Base-by-base conservation (phyloP, 2,797 vertebrate species). In the Avahi laniger region DNA sequence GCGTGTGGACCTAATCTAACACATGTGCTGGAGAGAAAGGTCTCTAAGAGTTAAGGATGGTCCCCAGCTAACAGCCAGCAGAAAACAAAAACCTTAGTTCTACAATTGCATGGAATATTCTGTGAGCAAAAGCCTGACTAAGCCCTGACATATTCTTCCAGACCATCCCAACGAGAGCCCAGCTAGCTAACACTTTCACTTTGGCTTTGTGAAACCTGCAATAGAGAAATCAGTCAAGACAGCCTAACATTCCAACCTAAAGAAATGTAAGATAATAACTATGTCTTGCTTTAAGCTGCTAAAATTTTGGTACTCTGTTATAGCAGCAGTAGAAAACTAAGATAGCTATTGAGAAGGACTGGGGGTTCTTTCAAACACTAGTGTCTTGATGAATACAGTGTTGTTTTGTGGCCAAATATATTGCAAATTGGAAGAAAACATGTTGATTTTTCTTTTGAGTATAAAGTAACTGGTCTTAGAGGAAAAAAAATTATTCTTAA, bases 401-500 rank as follows among this genome's bases (percentile, higher is more conserved):
- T 54, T 90, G 7, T 81, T 93, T 72, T 46, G 30, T 57, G 41
- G 20, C 2, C 10, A 43, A 76, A 26, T 67, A 43, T 65, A 85
- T 46, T 79, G 8, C 33, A 82, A 46, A 72, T 54, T 78, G 30
- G 48, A 70, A 81, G 50, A 90, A 84, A 93, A 26, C 10, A 69
- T 67, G 41, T 13, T 43, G 33, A 63, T 93, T 91, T 83, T 83
- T 80, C 22, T 95, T 93, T 87, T 52, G 14, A 38, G 13, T n/a
- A n/a, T 78, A n/a, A 81, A 83, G 24, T 81, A 48, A 38, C 35
- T 38, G 1, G 18, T 78, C 69, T 94, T 91, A 4, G n/a, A 72
- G 35, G n/a, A 85, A 92, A 91, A 14, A 3, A n/a, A 15, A 93
- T 93, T 93, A 59, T 88, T 95, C 87, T 90, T 61, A 81, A 94